A percentile compares a stretch with the other conserved stretches of the same genome.
These are phyloP conservation scores for Drosophila pseudoananassae DNA, from an alignment of 1,140 invertebrate genomes.

Conservation along the genomic window DNA sequence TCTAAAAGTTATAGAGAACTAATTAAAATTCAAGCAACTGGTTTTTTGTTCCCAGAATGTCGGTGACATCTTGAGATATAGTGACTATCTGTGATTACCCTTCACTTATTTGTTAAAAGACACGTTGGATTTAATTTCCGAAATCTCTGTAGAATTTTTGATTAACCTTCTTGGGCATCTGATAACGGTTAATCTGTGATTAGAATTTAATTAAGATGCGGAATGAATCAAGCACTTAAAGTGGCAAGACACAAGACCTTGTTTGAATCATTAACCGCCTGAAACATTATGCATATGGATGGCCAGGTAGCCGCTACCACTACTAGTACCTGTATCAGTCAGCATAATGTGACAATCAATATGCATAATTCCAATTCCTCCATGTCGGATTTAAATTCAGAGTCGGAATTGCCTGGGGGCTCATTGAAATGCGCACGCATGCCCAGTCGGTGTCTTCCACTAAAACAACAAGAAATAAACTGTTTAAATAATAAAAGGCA, in stretches of 20 bases:
- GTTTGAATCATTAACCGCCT: slow-evolving; percentile 11
- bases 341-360: slow-evolving; percentile 39
- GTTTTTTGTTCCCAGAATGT: slow-evolving; percentile 1
- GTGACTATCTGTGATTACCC: not conserved
- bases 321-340: not conserved
- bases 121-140: slow-evolving; percentile 1
- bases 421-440: slow-evolving; percentile 76
- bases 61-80: not conserved
- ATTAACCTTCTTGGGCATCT: not conserved
- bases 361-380: slow-evolving; percentile 28
- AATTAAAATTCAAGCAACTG: not conserved
- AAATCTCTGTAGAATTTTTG: not conserved
- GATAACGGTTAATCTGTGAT: slow-evolving; percentile 55
- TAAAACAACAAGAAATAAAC: not conserved
- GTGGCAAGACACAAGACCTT: slow-evolving; percentile 18
- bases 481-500: not conserved
- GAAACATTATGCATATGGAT: slow-evolving; percentile 38
- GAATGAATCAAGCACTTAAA: not conserved
- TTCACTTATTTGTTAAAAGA: slow-evolving; percentile 1
- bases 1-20: not conserved
- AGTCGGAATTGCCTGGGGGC: slow-evolving; percentile 12
- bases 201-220: slow-evolving; percentile 48
- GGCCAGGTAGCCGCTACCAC: not conserved
- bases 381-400: not conserved
- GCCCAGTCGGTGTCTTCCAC: slow-evolving; percentile 34